Evolutionary conservation across 2,888 invertebrate genomes (phyloP).

Genomic region (Mechanitis messenoides): DNA sequence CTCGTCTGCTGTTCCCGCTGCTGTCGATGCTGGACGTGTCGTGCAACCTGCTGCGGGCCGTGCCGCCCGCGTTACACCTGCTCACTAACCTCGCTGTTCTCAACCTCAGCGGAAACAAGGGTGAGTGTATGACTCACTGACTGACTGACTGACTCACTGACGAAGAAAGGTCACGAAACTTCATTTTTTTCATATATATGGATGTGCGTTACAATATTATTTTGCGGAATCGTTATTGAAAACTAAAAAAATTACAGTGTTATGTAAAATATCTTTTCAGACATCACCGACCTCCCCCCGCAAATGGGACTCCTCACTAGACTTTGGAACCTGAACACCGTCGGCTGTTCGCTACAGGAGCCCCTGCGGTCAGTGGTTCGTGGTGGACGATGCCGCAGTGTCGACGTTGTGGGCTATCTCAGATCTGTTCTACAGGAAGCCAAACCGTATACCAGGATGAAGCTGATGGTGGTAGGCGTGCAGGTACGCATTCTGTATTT

Average conservation of each 20-base stretch:
- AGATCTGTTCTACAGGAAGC: conserved; percentile 92
- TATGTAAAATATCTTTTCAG: conserved; percentile 47
- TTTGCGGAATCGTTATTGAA: too few species aligned
- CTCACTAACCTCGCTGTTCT: conserved; percentile 93
- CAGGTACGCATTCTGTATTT: conserved; percentile 64
- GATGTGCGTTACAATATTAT: too few species aligned
- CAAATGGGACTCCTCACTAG: conserved; percentile 95
- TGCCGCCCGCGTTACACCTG: conserved; percentile 91
- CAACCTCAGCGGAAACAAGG: conserved; percentile 90
- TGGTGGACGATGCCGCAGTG: conserved; percentile 94
- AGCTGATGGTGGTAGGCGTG: conserved; percentile 96
- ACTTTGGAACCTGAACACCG: conserved; percentile 97
- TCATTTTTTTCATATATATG: too few species aligned
- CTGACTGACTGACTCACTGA: background rate
- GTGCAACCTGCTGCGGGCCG: conserved; percentile 83
- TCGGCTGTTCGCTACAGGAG: conserved; percentile 91
- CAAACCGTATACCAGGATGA: conserved; percentile 94
- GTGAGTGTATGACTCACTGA: conserved; percentile 43
- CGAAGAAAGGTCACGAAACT: too few species aligned
- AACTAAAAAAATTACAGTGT: too few species aligned
- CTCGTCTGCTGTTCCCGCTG: conserved; percentile 91
- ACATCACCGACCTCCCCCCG: conserved; percentile 91
- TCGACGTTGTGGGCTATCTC: conserved; percentile 94
- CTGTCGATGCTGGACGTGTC: conserved; percentile 97
- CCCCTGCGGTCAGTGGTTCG: conserved; percentile 93